Evolutionary conservation across 2,888 invertebrate species (phyloP).

Genomic region (Tinea trinotella): DNA sequence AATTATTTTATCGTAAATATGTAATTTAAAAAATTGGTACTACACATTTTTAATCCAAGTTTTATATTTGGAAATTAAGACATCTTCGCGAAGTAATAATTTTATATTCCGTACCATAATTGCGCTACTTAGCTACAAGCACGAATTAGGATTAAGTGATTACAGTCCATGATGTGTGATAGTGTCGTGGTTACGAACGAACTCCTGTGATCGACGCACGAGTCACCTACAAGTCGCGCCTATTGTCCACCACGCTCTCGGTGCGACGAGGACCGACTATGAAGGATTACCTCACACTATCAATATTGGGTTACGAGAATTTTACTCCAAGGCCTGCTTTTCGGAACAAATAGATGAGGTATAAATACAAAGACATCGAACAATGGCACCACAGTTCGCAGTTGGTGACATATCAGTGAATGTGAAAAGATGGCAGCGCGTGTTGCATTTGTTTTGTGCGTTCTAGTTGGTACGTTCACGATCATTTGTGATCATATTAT

Average conservation of each 20-base stretch:
- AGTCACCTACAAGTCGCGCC: constrained; percentile 69
- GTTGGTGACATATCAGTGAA: constrained; percentile 34
- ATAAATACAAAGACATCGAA: constrained; percentile 61
- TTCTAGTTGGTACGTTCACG: constrained; percentile 53
- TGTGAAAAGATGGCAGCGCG: constrained; percentile 56
- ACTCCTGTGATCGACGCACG: constrained; percentile 57
- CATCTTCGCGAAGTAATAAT: no score
- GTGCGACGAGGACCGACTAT: constrained; percentile 26
- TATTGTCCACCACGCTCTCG: constrained; percentile 55
- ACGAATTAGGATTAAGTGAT: not conserved
- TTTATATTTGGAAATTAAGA: no score
- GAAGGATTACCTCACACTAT: constrained; percentile 60
- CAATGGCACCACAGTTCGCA: constrained; percentile 57
- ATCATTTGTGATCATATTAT: not conserved
- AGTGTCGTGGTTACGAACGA: constrained; percentile 27
- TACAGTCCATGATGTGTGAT: not conserved
- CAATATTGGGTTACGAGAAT: constrained; percentile 72
- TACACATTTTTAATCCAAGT: no score
- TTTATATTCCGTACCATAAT: not conserved
- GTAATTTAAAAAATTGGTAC: no score
- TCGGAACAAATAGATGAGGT: constrained; percentile 66
- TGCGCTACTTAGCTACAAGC: not conserved
- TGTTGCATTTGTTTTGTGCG: constrained; percentile 46
- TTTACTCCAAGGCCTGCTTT: constrained; percentile 68
- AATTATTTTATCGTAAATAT: no score